A percentile compares a stretch with the other conserved stretches of the same genome.
These are phyloP conservation scores for Luffia ferchaultella DNA, from an alignment of 2,888 invertebrate genomes.

Conservation along the genomic window DNA sequence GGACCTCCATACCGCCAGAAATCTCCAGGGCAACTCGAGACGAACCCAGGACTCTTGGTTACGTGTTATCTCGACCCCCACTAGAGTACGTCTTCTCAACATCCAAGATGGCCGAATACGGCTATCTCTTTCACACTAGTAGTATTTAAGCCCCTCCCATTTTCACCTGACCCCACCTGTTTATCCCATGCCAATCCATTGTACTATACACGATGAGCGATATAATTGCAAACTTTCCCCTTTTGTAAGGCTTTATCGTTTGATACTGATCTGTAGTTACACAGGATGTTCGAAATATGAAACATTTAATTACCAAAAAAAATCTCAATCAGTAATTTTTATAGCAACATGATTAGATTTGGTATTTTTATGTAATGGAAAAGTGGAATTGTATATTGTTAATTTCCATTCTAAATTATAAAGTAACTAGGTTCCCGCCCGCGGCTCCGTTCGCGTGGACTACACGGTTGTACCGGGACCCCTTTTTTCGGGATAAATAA, in stretches of 20 bases:
- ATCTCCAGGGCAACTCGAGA: constrained; percentile 58
- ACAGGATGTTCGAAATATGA: not conserved
- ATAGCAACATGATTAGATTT: too few species aligned
- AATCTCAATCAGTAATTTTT: too few species aligned
- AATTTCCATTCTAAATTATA: too few species aligned
- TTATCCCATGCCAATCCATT: constrained; percentile 22
- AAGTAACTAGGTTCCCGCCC: too few species aligned
- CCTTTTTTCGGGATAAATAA: too few species aligned
- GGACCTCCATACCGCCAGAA: constrained; percentile 59
- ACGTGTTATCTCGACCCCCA: constrained; percentile 23
- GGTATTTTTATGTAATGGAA: too few species aligned
- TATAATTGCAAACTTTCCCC: constrained; percentile 35
- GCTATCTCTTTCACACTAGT: constrained; percentile 14
- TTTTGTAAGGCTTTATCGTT: constrained; percentile 18
- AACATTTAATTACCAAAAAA: not conserved
- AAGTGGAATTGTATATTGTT: too few species aligned
- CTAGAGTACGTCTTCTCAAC: constrained; percentile 1
- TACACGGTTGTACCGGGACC: too few species aligned
- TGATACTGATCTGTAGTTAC: not conserved
- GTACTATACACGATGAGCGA: constrained; percentile 27
- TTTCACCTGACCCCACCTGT: constrained; percentile 29
- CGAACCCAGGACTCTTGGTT: constrained; percentile 28
- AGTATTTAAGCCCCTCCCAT: constrained; percentile 33
- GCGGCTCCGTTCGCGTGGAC: too few species aligned
- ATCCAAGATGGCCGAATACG: not conserved